Percentiles rank a stretch among this genome's conserved stretches.
Conservation (phyloP, 2,113 vertebrate species). For the Speoplatyrhinus poulsoni region DNA sequence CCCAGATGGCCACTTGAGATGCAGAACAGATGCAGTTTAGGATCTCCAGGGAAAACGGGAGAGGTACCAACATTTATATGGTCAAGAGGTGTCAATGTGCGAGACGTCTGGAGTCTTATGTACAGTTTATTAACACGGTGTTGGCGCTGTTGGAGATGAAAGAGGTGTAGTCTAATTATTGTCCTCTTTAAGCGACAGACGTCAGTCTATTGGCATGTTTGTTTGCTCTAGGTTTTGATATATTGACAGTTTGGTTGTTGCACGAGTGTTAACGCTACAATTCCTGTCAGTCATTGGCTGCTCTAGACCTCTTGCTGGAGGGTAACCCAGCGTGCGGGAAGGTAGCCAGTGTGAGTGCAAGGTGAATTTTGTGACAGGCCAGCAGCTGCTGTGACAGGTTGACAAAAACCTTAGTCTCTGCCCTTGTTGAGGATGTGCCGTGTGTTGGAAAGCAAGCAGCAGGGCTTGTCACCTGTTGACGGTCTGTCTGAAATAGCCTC, state of each 20-base stretch:
- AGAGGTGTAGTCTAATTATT: too few relatives aligned
- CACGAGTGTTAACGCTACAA: not conserved
- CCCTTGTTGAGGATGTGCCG: conserved; percentile 5
- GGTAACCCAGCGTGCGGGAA: conserved; percentile 2
- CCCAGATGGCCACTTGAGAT: conserved; percentile 35
- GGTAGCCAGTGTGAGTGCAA: not conserved
- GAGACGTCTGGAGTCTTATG: not conserved
- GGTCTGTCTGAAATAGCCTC: conserved; percentile 24
- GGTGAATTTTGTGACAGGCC: not conserved
- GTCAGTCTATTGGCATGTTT: too few relatives aligned
- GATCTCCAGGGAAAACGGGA: conserved; percentile 4
- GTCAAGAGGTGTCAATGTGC: not conserved
- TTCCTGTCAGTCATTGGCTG: not conserved
- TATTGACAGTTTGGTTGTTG: too few relatives aligned
- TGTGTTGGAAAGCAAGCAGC: conserved; percentile 45
- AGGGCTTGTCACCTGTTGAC: conserved; percentile 41
- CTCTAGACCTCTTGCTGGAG: not conserved
- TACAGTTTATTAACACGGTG: conserved; percentile 1
- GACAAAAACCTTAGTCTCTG: not conserved
- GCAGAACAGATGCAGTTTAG: conserved; percentile 25
- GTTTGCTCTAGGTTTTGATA: too few relatives aligned
- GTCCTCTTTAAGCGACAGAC: too few relatives aligned
- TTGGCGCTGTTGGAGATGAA: too few relatives aligned
- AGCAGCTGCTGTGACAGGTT: not conserved
- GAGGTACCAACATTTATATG: conserved; percentile 12